These are phyloP conservation scores for Pipistrellus nathusii DNA, from an alignment of 2,797 vertebrate genomes.

Conservation along the genomic window DNA sequence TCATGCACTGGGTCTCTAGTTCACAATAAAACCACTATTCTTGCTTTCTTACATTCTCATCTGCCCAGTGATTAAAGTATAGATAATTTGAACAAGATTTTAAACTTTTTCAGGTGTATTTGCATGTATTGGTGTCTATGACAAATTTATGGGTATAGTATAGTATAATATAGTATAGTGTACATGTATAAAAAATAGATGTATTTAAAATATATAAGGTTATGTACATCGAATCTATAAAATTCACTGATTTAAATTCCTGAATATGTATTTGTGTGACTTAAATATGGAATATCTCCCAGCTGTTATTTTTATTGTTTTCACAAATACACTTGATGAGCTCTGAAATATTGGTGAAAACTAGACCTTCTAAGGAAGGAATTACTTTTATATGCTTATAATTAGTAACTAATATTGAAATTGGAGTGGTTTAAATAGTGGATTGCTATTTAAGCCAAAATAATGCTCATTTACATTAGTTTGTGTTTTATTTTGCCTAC, in stretches of 20 bases:
- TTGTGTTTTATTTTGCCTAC: conserved; percentile 4
- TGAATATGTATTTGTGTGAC: not conserved
- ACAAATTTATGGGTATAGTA: not conserved
- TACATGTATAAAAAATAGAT: not conserved
- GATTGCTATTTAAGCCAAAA: not conserved
- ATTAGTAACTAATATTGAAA: conserved; percentile 19
- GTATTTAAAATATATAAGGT: not conserved
- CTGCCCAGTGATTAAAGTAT: not conserved
- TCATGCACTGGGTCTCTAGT: too few relatives aligned
- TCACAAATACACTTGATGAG: not conserved
- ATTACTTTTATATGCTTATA: conserved; percentile 25
- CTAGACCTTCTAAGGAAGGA: not conserved
- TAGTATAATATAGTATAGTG: not conserved
- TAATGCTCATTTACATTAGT: not conserved
- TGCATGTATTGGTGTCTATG: not conserved
- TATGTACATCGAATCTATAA: not conserved
- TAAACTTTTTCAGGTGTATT: not conserved
- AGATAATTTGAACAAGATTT: conserved; percentile 43
- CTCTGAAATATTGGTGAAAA: conserved; percentile 40
- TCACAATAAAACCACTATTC: not conserved
- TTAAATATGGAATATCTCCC: not conserved
- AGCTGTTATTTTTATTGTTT: not conserved
- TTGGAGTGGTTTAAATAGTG: not conserved
- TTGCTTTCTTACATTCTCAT: conserved; percentile 50
- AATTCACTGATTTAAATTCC: conserved; percentile 33